Evolutionary conservation across 2,113 vertebrate genomes (phyloP), one percentile per base, ranked within the genome.

Genomic region (Aldabrachelys gigantea): DNA sequence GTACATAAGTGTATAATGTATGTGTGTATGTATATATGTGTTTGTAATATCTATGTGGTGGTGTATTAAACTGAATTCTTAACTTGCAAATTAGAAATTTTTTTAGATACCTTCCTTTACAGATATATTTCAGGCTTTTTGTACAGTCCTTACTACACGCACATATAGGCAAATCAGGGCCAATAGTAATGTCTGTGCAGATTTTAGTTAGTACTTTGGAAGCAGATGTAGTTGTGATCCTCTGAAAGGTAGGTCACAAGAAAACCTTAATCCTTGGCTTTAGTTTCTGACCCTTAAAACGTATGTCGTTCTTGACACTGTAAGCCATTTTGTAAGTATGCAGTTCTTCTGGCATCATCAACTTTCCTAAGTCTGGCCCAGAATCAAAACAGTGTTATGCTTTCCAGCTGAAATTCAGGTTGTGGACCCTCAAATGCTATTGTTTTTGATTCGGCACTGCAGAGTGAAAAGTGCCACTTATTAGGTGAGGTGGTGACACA

Each of bases 211-310:
- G 75, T 54, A 91, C 93, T 95, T 92, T 72, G 72, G 78, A 95
- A 92, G 85, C 75, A 78, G 85, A 88, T 92, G 52, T 57, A 69
- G 90, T 85, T 94, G 35, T 83, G 44, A 93, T 94, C 96, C 14
- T 86, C 89, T 95, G 78, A 72, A 54, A 91, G 44, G 72, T 31
- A 38, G 3, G 21, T 72, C 89, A 35, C 75, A 79, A 89, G 47
- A 91, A 69, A 90, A 92, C 72, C 47, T 2, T 91, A 79, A 84
- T 84, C 80, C 31, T 1, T 11, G 90, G 72, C 65, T 93, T 4
- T 84, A 78, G 75, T 29, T 75, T 88, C 87, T 92, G 84, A 87
- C 49, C 72, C 19, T 94, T 91, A 79, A 95, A 91, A 83, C 69
- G 13, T 35, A 89, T 93, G 31, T 85, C 1, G 0, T 54, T 8